Percentiles rank a stretch among this genome's conserved stretches.
Evolutionary conservation across 2,888 invertebrate genomes (phyloP).

Genomic region (Microctonus aethiopoides): DNA sequence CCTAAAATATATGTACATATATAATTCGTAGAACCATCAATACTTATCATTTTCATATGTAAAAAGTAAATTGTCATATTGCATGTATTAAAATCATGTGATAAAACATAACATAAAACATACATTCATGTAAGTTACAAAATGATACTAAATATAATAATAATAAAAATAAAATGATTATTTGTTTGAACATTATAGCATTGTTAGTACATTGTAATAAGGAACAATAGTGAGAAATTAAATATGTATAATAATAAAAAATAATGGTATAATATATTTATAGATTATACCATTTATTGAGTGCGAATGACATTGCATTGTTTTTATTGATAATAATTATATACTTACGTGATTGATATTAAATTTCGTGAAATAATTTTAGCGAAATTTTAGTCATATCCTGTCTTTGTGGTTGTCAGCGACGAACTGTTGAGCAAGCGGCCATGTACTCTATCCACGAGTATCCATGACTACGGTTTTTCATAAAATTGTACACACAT

Average conservation of each 20-base stretch:
- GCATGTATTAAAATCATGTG: not conserved
- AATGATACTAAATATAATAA: not conserved
- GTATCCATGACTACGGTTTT: conserved; percentile 55
- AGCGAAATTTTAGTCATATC: conserved; percentile 34
- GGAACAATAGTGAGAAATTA: not conserved
- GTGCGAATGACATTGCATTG: not conserved
- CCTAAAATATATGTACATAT: not conserved
- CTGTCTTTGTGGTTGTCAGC: conserved; percentile 53
- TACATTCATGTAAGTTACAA: not conserved
- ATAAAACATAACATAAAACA: not conserved
- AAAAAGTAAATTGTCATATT: not conserved
- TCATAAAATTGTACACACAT: conserved; percentile 9
- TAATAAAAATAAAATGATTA: not conserved
- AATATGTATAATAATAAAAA: not conserved
- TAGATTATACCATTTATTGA: conserved; percentile 2
- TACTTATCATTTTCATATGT: conserved; percentile 4
- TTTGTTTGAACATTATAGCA: too few relatives aligned
- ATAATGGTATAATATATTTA: not conserved
- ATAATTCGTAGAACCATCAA: too few relatives aligned
- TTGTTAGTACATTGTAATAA: too few relatives aligned
- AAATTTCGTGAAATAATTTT: conserved; percentile 31
- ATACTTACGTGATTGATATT: conserved; percentile 42
- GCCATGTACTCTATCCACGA: conserved; percentile 45
- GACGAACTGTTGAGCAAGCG: conserved; percentile 52
- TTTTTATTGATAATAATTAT: not conserved